Percentiles rank a stretch among this genome's conserved stretches.
Conservation (phyloP, 1,140 invertebrate species). For the Drosophila rufa region DNA sequence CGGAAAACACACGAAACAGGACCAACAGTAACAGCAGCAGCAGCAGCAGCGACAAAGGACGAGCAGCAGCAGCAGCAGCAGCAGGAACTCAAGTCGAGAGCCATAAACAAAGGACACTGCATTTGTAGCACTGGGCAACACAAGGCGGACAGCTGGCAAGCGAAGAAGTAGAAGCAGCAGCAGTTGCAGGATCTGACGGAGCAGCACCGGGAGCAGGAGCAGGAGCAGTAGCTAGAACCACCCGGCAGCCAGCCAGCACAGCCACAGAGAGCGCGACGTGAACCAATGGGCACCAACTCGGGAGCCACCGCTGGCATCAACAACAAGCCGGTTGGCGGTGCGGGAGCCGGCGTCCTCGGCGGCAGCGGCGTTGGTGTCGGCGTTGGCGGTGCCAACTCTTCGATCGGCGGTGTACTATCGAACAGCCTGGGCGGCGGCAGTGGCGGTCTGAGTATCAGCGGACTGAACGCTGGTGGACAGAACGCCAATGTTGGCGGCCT, state of each 20-base stretch:
- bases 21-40: constrained; percentile 23
- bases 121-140: constrained; percentile 26
- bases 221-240: constrained; percentile 23
- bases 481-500: constrained; percentile 75
- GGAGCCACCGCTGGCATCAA: constrained; percentile 85
- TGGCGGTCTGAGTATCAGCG: constrained; percentile 71
- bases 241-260: constrained; percentile 33
- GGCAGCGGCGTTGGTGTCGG: constrained; percentile 70
- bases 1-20: constrained; percentile 51
- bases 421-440: constrained; percentile 73
- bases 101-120: constrained; percentile 31
- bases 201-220: constrained; percentile 30
- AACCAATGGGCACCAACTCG: constrained; percentile 85
- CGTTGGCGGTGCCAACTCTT: constrained; percentile 70
- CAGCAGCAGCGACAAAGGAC: constrained; percentile 47
- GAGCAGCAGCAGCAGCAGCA: constrained; percentile 32
- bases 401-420: constrained; percentile 59
- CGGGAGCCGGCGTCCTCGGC: constrained; percentile 61
- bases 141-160: constrained; percentile 40
- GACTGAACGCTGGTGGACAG: constrained; percentile 58
- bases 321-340: constrained; percentile 82
- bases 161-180: constrained; percentile 33
- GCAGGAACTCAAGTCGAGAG: constrained; percentile 27
- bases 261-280: constrained; percentile 40
- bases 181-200: constrained; percentile 27